Conservation (phyloP, 2,797 vertebrate species). For the Setipinna tenuifilis region DNA sequence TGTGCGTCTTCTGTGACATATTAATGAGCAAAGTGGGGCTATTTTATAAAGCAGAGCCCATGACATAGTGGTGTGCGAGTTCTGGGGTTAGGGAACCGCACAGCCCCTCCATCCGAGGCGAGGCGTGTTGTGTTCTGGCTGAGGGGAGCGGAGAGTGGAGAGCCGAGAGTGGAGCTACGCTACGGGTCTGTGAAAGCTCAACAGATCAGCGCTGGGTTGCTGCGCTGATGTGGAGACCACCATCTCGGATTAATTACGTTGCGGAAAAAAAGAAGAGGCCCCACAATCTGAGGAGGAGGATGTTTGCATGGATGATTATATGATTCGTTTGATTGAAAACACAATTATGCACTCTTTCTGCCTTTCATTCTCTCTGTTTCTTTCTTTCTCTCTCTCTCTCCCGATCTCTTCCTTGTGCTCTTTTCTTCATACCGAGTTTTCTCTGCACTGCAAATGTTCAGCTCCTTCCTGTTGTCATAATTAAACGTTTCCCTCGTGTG, state of each 20-base stretch:
- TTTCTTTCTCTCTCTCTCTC: neutral
- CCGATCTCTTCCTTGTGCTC: no score
- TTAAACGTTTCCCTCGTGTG: conserved; percentile 45
- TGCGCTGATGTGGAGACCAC: conserved; percentile 39
- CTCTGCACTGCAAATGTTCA: conserved; percentile 39
- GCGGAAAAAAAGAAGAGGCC: neutral
- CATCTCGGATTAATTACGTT: conserved; percentile 49
- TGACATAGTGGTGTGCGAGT: neutral
- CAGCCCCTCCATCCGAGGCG: no score
- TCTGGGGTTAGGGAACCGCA: no score
- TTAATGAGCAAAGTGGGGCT: neutral
- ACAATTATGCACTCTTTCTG: conserved; percentile 48
- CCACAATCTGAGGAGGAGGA: conserved; percentile 23
- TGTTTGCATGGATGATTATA: conserved; percentile 53
- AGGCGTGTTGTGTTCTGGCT: no score
- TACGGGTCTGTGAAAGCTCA: conserved; percentile 15
- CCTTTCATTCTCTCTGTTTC: neutral
- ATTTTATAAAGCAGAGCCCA: neutral
- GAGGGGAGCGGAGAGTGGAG: no score
- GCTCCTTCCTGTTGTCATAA: conserved; percentile 51
- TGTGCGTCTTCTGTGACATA: conserved; percentile 8
- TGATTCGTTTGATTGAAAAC: conserved; percentile 55
- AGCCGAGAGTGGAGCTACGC: neutral
- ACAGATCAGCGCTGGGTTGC: conserved; percentile 30
- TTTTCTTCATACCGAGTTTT: neutral